phyloP scores from a whole-genome alignment of 2,888 invertebrate genomes.

The Pterostichus madidus region DNA sequence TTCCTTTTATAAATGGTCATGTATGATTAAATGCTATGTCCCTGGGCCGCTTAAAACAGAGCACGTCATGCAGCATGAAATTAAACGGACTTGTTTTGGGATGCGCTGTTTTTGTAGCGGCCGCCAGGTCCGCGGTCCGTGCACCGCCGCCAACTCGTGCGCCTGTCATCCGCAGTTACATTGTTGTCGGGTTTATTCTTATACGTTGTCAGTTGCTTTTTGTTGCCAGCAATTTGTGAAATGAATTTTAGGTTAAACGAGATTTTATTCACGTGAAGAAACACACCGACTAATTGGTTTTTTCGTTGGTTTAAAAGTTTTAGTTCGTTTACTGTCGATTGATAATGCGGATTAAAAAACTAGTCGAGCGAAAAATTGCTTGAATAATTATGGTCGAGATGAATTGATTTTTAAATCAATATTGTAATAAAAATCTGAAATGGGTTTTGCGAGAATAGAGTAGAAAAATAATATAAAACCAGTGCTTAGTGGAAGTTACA shows the following conservation, averaged over 20 bases:
- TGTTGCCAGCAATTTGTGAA: conserved; percentile 62
- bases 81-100: conserved; percentile 45
- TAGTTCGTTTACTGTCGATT: conserved; percentile 34
- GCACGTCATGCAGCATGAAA: conserved; percentile 48
- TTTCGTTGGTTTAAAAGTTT: conserved; percentile 39
- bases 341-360: conserved; percentile 53
- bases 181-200: conserved; percentile 52
- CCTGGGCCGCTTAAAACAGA: neutral
- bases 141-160: conserved; percentile 1
- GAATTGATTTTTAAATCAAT: too few species aligned
- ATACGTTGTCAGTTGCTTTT: conserved; percentile 60
- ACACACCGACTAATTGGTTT: conserved; percentile 57
- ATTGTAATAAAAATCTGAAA: too few species aligned
- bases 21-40: too few species aligned
- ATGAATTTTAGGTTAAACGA: conserved; percentile 60
- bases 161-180: conserved; percentile 60
- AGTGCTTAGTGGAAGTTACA: too few species aligned
- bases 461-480: too few species aligned
- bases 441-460: too few species aligned
- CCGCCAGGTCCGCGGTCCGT: neutral
- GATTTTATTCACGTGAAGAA: conserved; percentile 63
- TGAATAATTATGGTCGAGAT: too few species aligned
- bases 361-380: conserved; percentile 18
- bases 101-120: conserved; percentile 28
- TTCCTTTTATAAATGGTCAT: too few species aligned